Conservation (phyloP, 2,888 invertebrate genomes). For the Baccha elongata region DNA sequence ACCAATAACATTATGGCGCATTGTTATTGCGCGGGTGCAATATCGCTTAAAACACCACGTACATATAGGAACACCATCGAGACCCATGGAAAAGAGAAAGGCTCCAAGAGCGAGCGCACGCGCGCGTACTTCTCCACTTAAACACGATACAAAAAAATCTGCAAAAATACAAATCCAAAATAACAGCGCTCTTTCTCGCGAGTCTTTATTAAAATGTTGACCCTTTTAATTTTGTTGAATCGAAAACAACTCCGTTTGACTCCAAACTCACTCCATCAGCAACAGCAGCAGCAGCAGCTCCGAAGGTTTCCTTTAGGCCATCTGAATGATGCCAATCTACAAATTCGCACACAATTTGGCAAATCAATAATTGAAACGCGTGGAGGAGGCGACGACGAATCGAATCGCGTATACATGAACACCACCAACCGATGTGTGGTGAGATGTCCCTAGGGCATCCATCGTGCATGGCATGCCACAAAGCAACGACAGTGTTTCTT, state of each 20-base stretch:
- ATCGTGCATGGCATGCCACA: slow-evolving; percentile 59
- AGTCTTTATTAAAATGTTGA: slow-evolving; percentile 52
- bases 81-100: slow-evolving; percentile 67
- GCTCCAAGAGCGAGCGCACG: slow-evolving; percentile 13
- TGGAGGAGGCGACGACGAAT: slow-evolving; percentile 55
- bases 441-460: slow-evolving; percentile 62
- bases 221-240: neutral
- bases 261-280: slow-evolving; percentile 21
- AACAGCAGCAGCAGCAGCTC: neutral
- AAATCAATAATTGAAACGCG: slow-evolving; percentile 73
- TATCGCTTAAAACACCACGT: slow-evolving; percentile 61
- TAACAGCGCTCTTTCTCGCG: slow-evolving; percentile 5
- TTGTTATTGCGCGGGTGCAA: slow-evolving; percentile 73
- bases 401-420: slow-evolving; percentile 14
- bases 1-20: slow-evolving; percentile 62
- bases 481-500: slow-evolving; percentile 48
- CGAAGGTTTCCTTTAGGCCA: slow-evolving; percentile 15
- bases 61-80: slow-evolving; percentile 35
- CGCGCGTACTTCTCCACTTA: slow-evolving; percentile 37
- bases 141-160: slow-evolving; percentile 16
- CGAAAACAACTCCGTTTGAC: neutral
- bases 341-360: slow-evolving; percentile 73
- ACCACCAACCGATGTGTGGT: neutral
- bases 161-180: slow-evolving; percentile 1
- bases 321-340: slow-evolving; percentile 63